Conservation (phyloP, 2,888 invertebrate genomes). For the Venusia cambrica region DNA sequence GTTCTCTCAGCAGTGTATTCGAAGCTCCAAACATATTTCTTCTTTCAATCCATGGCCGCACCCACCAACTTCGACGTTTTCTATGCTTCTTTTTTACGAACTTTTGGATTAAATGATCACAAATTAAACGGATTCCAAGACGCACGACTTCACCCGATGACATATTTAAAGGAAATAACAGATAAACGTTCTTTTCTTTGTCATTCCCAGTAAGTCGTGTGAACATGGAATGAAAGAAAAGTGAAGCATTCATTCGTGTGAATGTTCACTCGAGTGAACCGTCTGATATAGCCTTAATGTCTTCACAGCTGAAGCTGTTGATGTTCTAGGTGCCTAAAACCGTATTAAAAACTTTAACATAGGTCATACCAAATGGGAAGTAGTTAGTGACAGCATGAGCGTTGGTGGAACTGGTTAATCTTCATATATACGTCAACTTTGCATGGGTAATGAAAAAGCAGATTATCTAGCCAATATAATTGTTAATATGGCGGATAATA, state of each 20-base stretch:
- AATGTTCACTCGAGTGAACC: slow-evolving; percentile 14
- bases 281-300: slow-evolving; percentile 14
- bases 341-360: too few relatives aligned
- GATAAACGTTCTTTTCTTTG: slow-evolving; percentile 7
- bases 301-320: too few relatives aligned
- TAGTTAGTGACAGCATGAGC: too few relatives aligned
- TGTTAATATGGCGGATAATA: too few relatives aligned
- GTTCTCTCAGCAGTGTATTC: slow-evolving; percentile 19
- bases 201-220: slow-evolving; percentile 5
- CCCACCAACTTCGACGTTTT: slow-evolving; percentile 27
- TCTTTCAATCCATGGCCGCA: slow-evolving; percentile 26
- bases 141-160: slow-evolving; percentile 21
- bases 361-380: too few relatives aligned
- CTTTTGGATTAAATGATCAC: slow-evolving; percentile 18
- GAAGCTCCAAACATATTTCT: slow-evolving; percentile 26
- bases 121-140: slow-evolving; percentile 21
- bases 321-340: too few relatives aligned
- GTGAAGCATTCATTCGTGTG: slow-evolving; percentile 19
- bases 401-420: too few relatives aligned
- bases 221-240: slow-evolving; percentile 11
- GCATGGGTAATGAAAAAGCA: too few relatives aligned
- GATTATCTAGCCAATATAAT: too few relatives aligned
- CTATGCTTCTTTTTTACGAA: slow-evolving; percentile 24
- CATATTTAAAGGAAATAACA: slow-evolving; percentile 15
- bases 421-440: too few relatives aligned